These are phyloP conservation scores for Chlorospingus semifuscus DNA, from an alignment of 2,797 vertebrate genomes.

Conservation along the genomic window DNA sequence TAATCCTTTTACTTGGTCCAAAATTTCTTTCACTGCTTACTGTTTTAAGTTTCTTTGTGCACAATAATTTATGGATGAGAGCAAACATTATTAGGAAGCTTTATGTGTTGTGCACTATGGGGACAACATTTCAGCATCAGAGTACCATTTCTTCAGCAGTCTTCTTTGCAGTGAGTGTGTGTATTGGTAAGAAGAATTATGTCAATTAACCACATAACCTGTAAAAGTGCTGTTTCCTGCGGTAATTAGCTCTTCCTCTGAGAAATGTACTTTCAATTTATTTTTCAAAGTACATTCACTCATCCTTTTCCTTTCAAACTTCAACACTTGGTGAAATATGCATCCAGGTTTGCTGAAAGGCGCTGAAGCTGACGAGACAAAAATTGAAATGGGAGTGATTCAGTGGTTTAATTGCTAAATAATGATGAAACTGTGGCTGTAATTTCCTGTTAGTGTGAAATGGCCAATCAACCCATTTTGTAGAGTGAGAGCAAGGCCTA, in stretches of 20 bases:
- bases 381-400: not conserved
- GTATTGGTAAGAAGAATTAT: constrained; percentile 15
- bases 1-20: not conserved
- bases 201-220: not conserved
- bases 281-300: constrained; percentile 3
- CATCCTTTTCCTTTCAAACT: not conserved
- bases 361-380: not conserved
- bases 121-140: not conserved
- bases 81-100: constrained; percentile 23
- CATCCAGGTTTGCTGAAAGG: not conserved
- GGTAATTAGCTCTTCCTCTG: not conserved
- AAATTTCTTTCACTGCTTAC: not conserved
- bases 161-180: not conserved
- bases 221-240: not conserved
- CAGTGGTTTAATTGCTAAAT: not conserved
- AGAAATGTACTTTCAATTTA: not conserved
- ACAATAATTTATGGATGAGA: constrained; percentile 14
- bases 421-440: not conserved
- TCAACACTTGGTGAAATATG: not conserved
- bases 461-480: not conserved
- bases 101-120: not conserved
- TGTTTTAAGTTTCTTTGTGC: constrained; percentile 26
- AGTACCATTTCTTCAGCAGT: not conserved
- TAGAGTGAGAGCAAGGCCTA: not conserved
- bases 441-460: not conserved